phyloP scores from a whole-genome alignment of 2,888 invertebrate genomes.

The Odontocolon sp. region DNA sequence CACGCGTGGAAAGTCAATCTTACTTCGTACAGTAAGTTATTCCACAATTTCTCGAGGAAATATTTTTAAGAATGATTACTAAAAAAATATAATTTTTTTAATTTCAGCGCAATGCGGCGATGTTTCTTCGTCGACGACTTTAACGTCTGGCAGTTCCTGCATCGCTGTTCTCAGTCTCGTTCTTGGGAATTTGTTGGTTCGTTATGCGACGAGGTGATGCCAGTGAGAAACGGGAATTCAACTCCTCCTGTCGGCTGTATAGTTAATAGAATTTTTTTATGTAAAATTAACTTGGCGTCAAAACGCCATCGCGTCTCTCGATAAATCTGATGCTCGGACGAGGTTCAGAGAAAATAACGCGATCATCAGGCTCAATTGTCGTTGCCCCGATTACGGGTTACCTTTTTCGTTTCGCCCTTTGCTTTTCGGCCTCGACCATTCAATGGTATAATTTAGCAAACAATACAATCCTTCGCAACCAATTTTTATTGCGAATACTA shows the following conservation, averaged over 20 bases:
- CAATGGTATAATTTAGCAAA: too few species aligned
- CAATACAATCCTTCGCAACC: too few species aligned
- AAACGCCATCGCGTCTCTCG: too few species aligned
- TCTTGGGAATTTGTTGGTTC: slow-evolving; percentile 66
- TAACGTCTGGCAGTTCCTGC: slow-evolving; percentile 70
- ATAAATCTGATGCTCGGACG: slow-evolving; percentile 52
- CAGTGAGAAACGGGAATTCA: slow-evolving; percentile 60
- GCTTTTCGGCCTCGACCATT: slow-evolving; percentile 26
- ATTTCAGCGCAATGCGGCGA: slow-evolving; percentile 76
- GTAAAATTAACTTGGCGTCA: too few species aligned
- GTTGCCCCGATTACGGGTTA: background rate
- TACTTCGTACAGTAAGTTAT: slow-evolving; percentile 75
- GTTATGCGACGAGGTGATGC: slow-evolving; percentile 77
- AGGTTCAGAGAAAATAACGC: slow-evolving; percentile 58
- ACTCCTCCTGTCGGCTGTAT: slow-evolving; percentile 66
- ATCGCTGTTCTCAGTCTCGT: slow-evolving; percentile 64
- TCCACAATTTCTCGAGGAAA: background rate
- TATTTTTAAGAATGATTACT: background rate
- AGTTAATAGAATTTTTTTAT: slow-evolving; percentile 65
- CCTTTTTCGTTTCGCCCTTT: slow-evolving; percentile 22
- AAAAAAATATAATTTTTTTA: background rate
- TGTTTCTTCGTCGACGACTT: slow-evolving; percentile 74
- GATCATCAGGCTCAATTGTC: slow-evolving; percentile 10
- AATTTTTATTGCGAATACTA: too few species aligned
- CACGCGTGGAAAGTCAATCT: slow-evolving; percentile 78